Evolutionary conservation across 1,140 invertebrate species (phyloP), one percentile per base, ranked within the genome.

Genomic region (Caerostris extrusa): DNA sequence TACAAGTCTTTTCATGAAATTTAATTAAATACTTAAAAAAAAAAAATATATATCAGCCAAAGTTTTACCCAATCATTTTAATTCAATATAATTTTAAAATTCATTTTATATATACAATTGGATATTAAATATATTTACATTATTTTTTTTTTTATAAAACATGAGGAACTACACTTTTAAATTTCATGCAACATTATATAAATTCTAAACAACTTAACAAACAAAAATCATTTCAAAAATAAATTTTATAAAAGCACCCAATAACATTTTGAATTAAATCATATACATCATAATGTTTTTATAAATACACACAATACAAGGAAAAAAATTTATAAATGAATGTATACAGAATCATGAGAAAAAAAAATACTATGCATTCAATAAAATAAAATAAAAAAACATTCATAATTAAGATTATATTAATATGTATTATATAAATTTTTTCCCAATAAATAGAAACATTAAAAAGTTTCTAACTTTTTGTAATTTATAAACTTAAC

Each of bases 151-250:
- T 50, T 77, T 14, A 77, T 77, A 12, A 10, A 77, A 77, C 34
- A 77, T 12, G 50, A 77, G 71, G 71, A 77, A 50, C 34, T 50
- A 77, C 34, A 77, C 50, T 77, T 77, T 77, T 12, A 71, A 77
- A 77, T 7, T 77, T 77, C 10, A 77, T 10, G 34, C 34, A 77
- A 77, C 34, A 50, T 50, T 12, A 77, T 77, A 53, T 53, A 12
- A 50, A 5, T 77, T 50, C 10, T 71, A 4, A 71, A 77, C 50
- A 77, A 77, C 34, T 77, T 50, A 77, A 12, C 14, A 50, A 77
- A 64, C 61, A 64, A 3, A 77, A 77, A 77, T 1, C 34, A 34
- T 34, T 34, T 8, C 8, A 77, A 7, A 71, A 10, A 34, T 50
- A 77, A 53, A 5, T 50, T 50, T 64, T 64, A 64, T 64, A 64